A percentile compares a stretch with the other conserved stretches of the same genome.
Conservation (phyloP, 2,797 vertebrate genomes). For the Lithobates sylvaticus region DNA sequence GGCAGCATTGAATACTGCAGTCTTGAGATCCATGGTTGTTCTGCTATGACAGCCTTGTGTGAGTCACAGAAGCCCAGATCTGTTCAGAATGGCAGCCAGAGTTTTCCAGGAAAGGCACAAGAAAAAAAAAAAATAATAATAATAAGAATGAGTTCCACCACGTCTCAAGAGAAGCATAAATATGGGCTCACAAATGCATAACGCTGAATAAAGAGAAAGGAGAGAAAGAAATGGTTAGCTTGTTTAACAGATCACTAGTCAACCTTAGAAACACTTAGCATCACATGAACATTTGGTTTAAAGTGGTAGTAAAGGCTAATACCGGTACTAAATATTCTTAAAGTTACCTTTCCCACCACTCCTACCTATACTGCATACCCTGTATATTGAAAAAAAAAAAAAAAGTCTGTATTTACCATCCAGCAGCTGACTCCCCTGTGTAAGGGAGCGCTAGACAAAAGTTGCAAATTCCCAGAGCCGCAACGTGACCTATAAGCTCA, state of each 20-base stretch:
- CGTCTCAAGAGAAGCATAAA: constrained; percentile 60
- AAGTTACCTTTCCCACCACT: too few relatives aligned
- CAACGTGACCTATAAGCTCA: too few relatives aligned
- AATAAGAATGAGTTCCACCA: background rate
- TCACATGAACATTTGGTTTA: too few relatives aligned
- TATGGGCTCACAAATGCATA: constrained; percentile 60
- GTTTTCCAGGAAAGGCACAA: constrained; percentile 48
- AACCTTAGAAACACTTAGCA: too few relatives aligned
- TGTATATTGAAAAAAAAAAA: too few relatives aligned
- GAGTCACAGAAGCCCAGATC: constrained; percentile 8
- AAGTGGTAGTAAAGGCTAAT: too few relatives aligned
- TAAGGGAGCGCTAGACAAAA: too few relatives aligned
- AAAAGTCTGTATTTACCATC: too few relatives aligned
- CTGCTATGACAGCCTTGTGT: constrained; percentile 32
- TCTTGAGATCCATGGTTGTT: constrained; percentile 96
- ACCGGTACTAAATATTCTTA: too few relatives aligned
- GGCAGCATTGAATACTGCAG: constrained; percentile 95
- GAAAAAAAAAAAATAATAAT: background rate
- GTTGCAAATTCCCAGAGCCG: too few relatives aligned
- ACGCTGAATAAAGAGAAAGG: constrained; percentile 45
- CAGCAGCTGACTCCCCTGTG: too few relatives aligned
- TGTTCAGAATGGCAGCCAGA: constrained; percentile 18
- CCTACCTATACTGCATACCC: too few relatives aligned
- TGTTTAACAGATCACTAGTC: constrained; percentile 29
- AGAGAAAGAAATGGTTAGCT: constrained; percentile 35